These are phyloP conservation scores for Galaxea fascicularis DNA, from an alignment of 92 coral and sea anemone species.

Conservation along the genomic window DNA sequence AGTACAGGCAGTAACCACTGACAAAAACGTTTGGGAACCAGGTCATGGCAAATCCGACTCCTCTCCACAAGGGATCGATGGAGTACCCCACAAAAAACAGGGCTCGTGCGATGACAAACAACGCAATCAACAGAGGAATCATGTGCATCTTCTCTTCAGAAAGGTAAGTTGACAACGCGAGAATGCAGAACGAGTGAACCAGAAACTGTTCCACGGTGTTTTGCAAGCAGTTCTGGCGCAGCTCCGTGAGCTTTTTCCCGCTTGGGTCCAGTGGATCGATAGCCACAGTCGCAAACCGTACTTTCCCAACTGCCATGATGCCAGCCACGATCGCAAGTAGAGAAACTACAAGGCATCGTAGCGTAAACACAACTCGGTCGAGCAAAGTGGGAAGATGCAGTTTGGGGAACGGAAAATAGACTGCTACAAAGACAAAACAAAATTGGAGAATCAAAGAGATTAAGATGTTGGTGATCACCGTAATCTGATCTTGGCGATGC, in stretches of 20 bases:
- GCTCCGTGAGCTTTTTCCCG: conserved; percentile 33
- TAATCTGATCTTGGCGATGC: conserved; percentile 13
- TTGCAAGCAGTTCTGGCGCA: conserved; percentile 46
- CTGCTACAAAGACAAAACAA: neutral
- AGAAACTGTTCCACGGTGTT: conserved; percentile 78
- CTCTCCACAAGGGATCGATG: conserved; percentile 42
- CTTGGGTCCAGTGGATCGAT: conserved; percentile 59
- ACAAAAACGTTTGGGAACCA: conserved; percentile 46
- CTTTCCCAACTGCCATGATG: conserved; percentile 49
- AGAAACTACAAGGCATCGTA: conserved; percentile 56
- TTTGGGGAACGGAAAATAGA: conserved; percentile 25
- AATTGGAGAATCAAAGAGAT: neutral
- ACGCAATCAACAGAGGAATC: conserved; percentile 50
- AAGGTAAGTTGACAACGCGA: conserved; percentile 60
- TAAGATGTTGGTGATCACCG: neutral
- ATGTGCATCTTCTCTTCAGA: conserved; percentile 57
- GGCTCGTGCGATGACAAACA: conserved; percentile 57
- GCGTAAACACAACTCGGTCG: conserved; percentile 60
- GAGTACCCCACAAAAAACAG: conserved; percentile 69
- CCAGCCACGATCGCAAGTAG: conserved; percentile 57
- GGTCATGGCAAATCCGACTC: conserved; percentile 60
- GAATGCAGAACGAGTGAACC: conserved; percentile 53
- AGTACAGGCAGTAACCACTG: conserved; percentile 45
- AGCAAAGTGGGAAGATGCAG: conserved; percentile 51
- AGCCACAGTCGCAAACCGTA: conserved; percentile 51